Conservation (phyloP, 2,888 invertebrate genomes). For the Helicoverpa assulta region DNA sequence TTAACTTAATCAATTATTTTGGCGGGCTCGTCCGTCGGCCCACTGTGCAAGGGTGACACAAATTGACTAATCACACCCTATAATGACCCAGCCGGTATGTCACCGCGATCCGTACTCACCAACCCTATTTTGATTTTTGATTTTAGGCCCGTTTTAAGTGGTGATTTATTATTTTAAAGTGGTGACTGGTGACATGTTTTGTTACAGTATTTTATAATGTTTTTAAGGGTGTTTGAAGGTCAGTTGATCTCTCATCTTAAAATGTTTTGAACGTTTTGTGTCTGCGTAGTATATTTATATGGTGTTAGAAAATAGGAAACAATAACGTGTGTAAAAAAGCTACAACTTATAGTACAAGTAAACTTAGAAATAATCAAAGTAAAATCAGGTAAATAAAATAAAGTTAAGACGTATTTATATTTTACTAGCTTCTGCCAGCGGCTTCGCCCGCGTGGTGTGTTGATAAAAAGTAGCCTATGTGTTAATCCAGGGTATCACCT, state of each 20-base stretch:
- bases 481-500: too few species aligned
- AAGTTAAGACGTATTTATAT: too few species aligned
- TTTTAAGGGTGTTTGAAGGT: constrained; percentile 51
- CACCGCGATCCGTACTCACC: constrained; percentile 63
- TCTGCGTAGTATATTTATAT: not conserved
- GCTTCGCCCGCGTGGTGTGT: too few species aligned
- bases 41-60: constrained; percentile 75
- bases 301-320: too few species aligned
- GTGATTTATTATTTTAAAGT: constrained; percentile 78
- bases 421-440: too few species aligned
- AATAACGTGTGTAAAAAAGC: too few species aligned
- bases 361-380: too few species aligned
- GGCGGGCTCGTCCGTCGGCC: constrained; percentile 63
- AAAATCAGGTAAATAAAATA: too few species aligned
- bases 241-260: constrained; percentile 10
- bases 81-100: constrained; percentile 74
- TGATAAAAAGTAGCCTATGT: too few species aligned
- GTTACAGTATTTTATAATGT: constrained; percentile 45
- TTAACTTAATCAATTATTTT: constrained; percentile 88
- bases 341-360: too few species aligned
- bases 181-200: constrained; percentile 78
- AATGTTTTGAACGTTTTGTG: not conserved
- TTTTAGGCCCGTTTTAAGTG: constrained; percentile 75
- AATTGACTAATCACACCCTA: constrained; percentile 85
- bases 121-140: constrained; percentile 82